A percentile compares a stretch with the other conserved stretches of the same genome.
These are phyloP conservation scores for Coturnix japonica DNA, from an alignment of 2,113 vertebrate species.

Conservation along the genomic window DNA sequence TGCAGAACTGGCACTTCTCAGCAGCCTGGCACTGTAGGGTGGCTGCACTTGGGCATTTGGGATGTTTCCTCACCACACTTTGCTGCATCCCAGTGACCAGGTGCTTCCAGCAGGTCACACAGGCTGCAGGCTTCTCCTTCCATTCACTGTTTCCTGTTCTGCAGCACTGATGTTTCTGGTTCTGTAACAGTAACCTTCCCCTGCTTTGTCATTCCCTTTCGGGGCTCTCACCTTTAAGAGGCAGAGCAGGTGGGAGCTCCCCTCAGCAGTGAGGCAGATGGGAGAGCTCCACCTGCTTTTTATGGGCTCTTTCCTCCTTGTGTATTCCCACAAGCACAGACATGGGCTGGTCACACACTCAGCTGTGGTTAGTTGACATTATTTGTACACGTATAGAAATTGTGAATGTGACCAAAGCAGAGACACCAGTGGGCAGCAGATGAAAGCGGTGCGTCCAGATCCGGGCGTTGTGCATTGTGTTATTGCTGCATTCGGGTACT, in stretches of 20 bases:
- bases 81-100: background rate
- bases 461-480: accelerated
- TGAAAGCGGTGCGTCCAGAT: background rate
- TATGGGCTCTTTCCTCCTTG: background rate
- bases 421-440: background rate
- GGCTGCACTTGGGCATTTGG: background rate
- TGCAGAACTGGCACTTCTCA: background rate
- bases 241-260: background rate
- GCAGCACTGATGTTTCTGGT: background rate
- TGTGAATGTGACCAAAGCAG: background rate
- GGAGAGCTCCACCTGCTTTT: background rate
- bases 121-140: background rate
- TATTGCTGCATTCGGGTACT: background rate
- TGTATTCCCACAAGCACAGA: background rate
- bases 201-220: background rate
- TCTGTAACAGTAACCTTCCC: background rate
- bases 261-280: background rate
- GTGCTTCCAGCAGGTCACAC: background rate
- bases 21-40: background rate
- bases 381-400: background rate
- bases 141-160: background rate
- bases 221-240: background rate
- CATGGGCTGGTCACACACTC: background rate
- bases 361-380: background rate
- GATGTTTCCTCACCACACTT: background rate